A percentile compares a stretch with the other conserved stretches of the same genome.
phyloP scores from a whole-genome alignment of 2,113 vertebrate genomes.

The Erpornis zantholeuca region DNA sequence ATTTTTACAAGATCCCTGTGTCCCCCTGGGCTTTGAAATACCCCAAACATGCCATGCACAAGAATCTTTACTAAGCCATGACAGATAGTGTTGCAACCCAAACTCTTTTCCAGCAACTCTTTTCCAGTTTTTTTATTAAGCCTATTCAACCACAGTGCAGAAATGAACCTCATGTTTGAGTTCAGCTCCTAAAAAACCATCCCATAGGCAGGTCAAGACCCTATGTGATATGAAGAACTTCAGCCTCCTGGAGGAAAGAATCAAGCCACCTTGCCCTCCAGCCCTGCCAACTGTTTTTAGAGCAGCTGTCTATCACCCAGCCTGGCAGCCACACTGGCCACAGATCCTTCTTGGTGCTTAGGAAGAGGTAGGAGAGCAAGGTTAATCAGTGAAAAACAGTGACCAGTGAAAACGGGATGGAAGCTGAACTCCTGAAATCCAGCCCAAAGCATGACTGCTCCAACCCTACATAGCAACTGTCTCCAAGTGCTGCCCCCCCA shows the following conservation, averaged over 20 bases:
- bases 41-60: not conserved
- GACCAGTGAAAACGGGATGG: not conserved
- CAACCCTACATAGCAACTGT: conserved; percentile 31
- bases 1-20: not conserved
- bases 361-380: not conserved
- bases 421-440: not conserved
- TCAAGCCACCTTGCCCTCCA: not conserved
- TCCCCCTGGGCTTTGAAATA: not conserved
- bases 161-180: not conserved
- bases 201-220: not conserved
- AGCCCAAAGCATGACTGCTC: not conserved
- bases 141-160: not conserved
- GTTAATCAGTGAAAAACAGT: conserved; percentile 16
- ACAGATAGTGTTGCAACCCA: not conserved
- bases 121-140: not conserved
- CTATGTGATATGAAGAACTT: not conserved
- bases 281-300: not conserved
- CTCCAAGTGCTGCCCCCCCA: not conserved
- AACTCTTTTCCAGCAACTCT: not conserved
- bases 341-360: not conserved
- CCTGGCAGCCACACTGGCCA: not conserved
- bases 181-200: not conserved
- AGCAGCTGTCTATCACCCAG: not conserved
- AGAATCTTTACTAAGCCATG: not conserved
- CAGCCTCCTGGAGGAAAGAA: not conserved